These are phyloP conservation scores for Drosophila nikananu DNA, from an alignment of 1,140 invertebrate species.

Conservation along the genomic window DNA sequence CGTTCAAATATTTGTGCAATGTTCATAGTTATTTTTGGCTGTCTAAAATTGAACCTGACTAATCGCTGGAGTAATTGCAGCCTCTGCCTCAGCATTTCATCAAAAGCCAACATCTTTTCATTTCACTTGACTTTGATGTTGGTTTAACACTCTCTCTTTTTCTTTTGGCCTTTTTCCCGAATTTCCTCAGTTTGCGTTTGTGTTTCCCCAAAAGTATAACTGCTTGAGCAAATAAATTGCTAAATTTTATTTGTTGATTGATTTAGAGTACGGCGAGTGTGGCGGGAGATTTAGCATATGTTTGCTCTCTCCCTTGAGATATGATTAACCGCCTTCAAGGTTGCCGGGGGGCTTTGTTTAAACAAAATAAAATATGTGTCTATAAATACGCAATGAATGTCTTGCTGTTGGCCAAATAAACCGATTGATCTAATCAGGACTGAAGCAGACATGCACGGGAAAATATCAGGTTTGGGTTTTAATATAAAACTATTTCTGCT, in stretches of 20 bases:
- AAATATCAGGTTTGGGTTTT: not conserved
- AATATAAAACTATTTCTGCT: not conserved
- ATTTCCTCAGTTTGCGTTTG: conserved; percentile 44
- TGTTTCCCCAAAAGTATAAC: conserved; percentile 63
- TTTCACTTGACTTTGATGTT: conserved; percentile 53
- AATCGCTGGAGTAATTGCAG: conserved; percentile 36
- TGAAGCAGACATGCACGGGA: not conserved
- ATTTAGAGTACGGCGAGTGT: conserved; percentile 68
- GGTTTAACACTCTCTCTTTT: conserved; percentile 32
- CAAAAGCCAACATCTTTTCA: conserved; percentile 18
- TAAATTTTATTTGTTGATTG: conserved; percentile 70
- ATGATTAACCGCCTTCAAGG: conserved; percentile 56
- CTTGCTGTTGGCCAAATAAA: conserved; percentile 23
- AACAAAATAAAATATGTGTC: conserved; percentile 13
- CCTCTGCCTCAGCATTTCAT: conserved; percentile 18
- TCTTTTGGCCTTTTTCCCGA: conserved; percentile 3
- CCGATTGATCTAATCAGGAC: conserved; percentile 4
- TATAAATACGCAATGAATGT: conserved; percentile 24
- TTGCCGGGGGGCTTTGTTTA: conserved; percentile 33
- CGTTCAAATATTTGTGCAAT: conserved; percentile 54
- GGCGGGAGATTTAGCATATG: conserved; percentile 70
- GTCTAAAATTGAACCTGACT: conserved; percentile 40
- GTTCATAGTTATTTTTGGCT: conserved; percentile 31
- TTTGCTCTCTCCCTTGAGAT: conserved; percentile 29
- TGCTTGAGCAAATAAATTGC: conserved; percentile 62